These are phyloP conservation scores for Schmidtea mediterranea DNA, from an alignment of 1,140 invertebrate genomes.

Conservation along the genomic window DNA sequence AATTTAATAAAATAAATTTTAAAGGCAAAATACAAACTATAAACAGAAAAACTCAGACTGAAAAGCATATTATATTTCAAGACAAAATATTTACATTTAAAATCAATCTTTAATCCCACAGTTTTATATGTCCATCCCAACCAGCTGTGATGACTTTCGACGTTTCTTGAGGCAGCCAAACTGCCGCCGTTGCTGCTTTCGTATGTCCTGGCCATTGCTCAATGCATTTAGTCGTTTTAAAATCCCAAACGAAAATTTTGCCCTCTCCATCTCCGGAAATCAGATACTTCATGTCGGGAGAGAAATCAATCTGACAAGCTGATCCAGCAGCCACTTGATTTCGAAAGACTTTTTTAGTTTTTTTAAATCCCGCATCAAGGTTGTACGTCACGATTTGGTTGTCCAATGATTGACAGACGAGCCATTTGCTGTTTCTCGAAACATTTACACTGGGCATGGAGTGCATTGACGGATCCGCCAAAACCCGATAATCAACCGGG, in stretches of 20 bases:
- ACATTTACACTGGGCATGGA: slow-evolving; percentile 83
- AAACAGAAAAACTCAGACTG: no score
- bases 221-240: slow-evolving; percentile 89
- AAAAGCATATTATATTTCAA: background rate
- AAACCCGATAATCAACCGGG: slow-evolving; percentile 40
- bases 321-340: slow-evolving; percentile 97
- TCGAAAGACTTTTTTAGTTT: slow-evolving; percentile 89
- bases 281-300: slow-evolving; percentile 94
- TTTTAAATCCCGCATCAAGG: slow-evolving; percentile 76
- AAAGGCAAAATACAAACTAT: no score
- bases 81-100: slow-evolving; percentile 5
- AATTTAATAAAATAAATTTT: no score
- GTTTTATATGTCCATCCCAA: slow-evolving; percentile 92
- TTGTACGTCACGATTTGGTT: slow-evolving; percentile 96
- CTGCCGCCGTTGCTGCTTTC: slow-evolving; percentile 62
- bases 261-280: slow-evolving; percentile 97
- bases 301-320: slow-evolving; percentile 83
- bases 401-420: slow-evolving; percentile 95
- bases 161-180: slow-evolving; percentile 97
- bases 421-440: slow-evolving; percentile 88
- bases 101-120: slow-evolving; percentile 52
- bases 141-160: slow-evolving; percentile 79
- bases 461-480: slow-evolving; percentile 97
- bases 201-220: slow-evolving; percentile 98
- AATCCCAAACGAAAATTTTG: slow-evolving; percentile 94